Evolutionary conservation across 2,113 vertebrate genomes (phyloP).

Genomic region (Hymenochirus boettgeri): DNA sequence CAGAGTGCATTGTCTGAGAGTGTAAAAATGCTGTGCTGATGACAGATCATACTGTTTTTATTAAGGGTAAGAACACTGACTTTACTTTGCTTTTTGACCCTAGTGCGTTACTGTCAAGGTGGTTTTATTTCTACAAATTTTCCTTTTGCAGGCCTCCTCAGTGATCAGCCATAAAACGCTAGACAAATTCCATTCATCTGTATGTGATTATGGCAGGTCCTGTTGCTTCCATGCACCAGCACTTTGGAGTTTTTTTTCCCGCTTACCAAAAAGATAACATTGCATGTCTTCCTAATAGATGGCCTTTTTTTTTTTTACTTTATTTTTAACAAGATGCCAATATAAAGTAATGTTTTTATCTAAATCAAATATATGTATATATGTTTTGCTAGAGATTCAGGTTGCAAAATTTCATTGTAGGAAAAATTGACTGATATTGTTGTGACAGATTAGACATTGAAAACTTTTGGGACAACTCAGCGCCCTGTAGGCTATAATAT

Average conservation of each 20-base stretch:
- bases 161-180: constrained; percentile 72
- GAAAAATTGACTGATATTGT: no score
- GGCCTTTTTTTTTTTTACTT: no score
- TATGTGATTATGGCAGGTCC: constrained; percentile 72
- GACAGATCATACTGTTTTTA: constrained; percentile 92
- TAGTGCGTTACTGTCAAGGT: constrained; percentile 77
- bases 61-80: constrained; percentile 81
- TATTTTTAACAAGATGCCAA: no score
- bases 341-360: no score
- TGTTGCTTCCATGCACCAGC: constrained; percentile 59
- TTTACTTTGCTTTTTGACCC: constrained; percentile 85
- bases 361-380: no score
- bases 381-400: no score
- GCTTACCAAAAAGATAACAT: constrained; percentile 59
- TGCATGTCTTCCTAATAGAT: constrained; percentile 49
- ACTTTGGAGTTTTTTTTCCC: constrained; percentile 52
- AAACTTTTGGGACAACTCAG: no score
- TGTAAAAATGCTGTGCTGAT: constrained; percentile 74
- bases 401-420: no score
- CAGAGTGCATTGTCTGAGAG: constrained; percentile 69
- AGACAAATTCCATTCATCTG: constrained; percentile 83
- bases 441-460: no score
- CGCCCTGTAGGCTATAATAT: no score
- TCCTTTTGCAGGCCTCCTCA: constrained; percentile 68
- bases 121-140: constrained; percentile 94